Base-by-base conservation (phyloP, 2,888 invertebrate species). In the Tyria jacobaeae region DNA sequence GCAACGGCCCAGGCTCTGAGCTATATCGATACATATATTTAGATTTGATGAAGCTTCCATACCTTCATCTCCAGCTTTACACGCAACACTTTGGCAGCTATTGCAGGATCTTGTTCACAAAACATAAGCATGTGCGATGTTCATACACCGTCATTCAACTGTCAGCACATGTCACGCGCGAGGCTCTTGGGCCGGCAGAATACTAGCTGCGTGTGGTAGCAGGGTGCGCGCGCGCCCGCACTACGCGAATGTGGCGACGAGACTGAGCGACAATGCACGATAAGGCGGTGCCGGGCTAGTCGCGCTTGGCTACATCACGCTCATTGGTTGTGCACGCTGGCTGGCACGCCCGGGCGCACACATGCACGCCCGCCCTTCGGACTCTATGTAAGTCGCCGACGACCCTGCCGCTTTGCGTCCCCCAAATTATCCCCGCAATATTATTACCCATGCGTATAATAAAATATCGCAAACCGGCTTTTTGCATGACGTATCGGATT, bases 51-150 rank as follows among this genome's bases (percentile, higher is more conserved):
- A 48, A 37, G 15, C 47, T 9, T 35, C 48, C 88, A 84, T 74
- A 91, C 92, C 92, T 92, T 92, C 92, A 92, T 92, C 77, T 91
- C 90, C 78, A 86, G 69, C 78, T 90, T 90, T 65, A 89, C 87
- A 74, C 84, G 86, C 85, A 89, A 87, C 91, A 90, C 89, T 82
- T 87, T 89, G 87, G 70, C 76, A 76, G 79, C 63, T 82, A 71
- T 66, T 68, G 68, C 66, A 74, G 73, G 65, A 76, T 71, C 66
- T 66, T 35, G 73, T 71, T 73, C 85, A 88, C 86, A 81, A 82
- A 86, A 78, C 79, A 80, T 79, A 79, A 78, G 78, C 76, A 79
- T 78, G 82, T 73, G 63, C 61, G 62, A 62, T 57, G 52, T 63
- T 44, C 31, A n/a, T 50, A 67, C 76, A 58, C 67, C 64, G 75